These are phyloP conservation scores for Todus mexicanus DNA, from an alignment of 2,797 vertebrate species.

Conservation along the genomic window DNA sequence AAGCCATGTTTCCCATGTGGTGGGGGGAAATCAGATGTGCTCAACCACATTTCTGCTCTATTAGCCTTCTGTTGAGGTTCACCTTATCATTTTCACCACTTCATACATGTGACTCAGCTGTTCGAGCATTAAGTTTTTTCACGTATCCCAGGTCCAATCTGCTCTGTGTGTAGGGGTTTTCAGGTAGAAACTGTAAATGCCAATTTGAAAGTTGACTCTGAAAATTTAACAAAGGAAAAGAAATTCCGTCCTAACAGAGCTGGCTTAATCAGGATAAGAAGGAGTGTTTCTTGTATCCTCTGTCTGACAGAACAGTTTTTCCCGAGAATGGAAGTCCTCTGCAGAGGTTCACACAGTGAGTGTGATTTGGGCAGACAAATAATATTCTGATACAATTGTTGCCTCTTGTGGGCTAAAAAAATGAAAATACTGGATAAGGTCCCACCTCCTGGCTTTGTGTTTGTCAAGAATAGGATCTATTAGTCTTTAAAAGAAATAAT, in stretches of 20 bases:
- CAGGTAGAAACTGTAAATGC: background rate
- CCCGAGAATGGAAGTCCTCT: slow-evolving; percentile 25
- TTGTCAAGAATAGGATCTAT: slow-evolving; percentile 75
- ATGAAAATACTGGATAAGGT: slow-evolving; percentile 75
- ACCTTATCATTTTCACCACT: background rate
- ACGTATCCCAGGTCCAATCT: background rate
- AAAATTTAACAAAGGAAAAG: slow-evolving; percentile 1
- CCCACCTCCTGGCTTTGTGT: slow-evolving; percentile 70
- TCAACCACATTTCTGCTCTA: background rate
- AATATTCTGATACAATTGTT: slow-evolving; percentile 71
- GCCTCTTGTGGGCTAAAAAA: slow-evolving; percentile 69
- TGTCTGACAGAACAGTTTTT: slow-evolving; percentile 37
- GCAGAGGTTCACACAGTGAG: slow-evolving; percentile 65
- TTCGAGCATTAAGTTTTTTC: background rate
- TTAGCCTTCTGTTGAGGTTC: background rate
- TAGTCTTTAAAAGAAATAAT: slow-evolving; percentile 73
- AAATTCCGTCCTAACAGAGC: background rate
- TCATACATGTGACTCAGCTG: background rate
- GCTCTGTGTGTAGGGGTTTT: background rate
- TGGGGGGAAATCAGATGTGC: background rate
- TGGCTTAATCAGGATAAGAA: background rate
- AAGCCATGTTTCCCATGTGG: background rate
- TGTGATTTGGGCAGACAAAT: slow-evolving; percentile 60
- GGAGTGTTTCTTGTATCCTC: background rate
- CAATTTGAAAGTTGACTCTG: background rate